These are phyloP conservation scores for Gallinago jamesoni DNA, from an alignment of 2,113 vertebrate genomes.

Conservation along the genomic window DNA sequence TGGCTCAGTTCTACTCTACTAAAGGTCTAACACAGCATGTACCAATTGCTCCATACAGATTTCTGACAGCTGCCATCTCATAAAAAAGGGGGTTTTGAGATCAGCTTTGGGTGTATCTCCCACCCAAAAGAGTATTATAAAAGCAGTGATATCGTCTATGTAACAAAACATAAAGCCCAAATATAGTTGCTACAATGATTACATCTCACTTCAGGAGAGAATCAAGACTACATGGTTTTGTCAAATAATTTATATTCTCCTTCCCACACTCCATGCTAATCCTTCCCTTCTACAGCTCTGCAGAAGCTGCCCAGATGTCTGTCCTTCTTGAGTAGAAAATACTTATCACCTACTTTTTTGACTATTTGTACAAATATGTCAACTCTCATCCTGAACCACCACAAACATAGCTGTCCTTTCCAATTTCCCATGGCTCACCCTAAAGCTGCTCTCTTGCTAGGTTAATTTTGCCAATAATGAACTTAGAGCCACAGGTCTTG, in stretches of 20 bases:
- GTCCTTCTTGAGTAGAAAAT: not conserved
- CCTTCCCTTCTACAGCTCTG: not conserved
- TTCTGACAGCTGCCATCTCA: not conserved
- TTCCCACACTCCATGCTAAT: not conserved
- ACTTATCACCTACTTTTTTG: not conserved
- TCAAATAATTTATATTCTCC: not conserved
- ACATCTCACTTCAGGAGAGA: not conserved
- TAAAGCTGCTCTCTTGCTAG: not conserved
- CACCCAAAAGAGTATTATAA: not conserved
- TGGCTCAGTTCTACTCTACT: not conserved
- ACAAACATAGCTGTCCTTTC: not conserved
- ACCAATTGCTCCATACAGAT: not conserved
- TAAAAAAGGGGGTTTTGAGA: not conserved
- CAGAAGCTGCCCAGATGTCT: not conserved
- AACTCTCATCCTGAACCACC: not conserved
- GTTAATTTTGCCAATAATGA: not conserved
- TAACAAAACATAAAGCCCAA: not conserved
- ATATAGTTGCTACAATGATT: not conserved
- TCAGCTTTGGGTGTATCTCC: not conserved
- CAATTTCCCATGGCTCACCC: not conserved
- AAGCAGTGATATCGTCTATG: not conserved
- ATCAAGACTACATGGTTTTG: not conserved
- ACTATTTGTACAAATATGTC: not conserved
- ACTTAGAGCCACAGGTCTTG: not conserved
- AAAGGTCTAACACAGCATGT: not conserved